Conservation (phyloP, 2,888 invertebrate species). For the Cerastis leucographa region DNA sequence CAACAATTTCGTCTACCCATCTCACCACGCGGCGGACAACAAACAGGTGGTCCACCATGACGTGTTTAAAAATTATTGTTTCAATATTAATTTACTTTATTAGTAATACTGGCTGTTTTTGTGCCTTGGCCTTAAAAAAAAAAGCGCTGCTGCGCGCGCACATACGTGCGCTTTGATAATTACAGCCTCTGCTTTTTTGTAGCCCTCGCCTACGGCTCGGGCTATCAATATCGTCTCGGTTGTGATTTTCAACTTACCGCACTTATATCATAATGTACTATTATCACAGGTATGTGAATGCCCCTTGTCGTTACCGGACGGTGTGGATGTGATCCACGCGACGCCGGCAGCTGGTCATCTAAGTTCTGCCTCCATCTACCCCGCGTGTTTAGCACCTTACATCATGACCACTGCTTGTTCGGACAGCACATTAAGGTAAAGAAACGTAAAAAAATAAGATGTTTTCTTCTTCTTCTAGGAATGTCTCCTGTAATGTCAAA, state of each 20-base stretch:
- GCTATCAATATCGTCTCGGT: too few relatives aligned
- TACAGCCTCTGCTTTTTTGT: too few relatives aligned
- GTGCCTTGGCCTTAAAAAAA: too few relatives aligned
- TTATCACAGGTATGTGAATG: conserved; percentile 97
- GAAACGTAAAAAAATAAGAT: not conserved
- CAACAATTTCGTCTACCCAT: not conserved
- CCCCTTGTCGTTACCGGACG: conserved; percentile 95
- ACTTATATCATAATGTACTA: too few relatives aligned
- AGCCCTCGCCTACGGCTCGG: too few relatives aligned
- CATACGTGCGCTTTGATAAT: too few relatives aligned
- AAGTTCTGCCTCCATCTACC: conserved; percentile 99
- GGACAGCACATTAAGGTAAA: conserved; percentile 95
- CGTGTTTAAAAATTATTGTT: too few relatives aligned
- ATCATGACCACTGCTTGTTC: conserved; percentile 98
- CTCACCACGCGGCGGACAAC: not conserved
- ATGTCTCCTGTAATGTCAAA: not conserved
- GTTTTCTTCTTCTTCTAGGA: not conserved
- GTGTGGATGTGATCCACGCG: conserved; percentile 98
- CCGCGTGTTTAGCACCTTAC: conserved; percentile 99
- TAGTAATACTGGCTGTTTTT: too few relatives aligned
- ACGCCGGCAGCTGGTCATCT: conserved; percentile 99
- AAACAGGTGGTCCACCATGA: too few relatives aligned
- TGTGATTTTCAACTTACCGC: too few relatives aligned
- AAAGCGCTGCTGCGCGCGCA: too few relatives aligned
- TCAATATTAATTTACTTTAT: too few relatives aligned